Evolutionary conservation across 2,888 invertebrate genomes (phyloP).

Genomic region (Plemyria rubiginata): DNA sequence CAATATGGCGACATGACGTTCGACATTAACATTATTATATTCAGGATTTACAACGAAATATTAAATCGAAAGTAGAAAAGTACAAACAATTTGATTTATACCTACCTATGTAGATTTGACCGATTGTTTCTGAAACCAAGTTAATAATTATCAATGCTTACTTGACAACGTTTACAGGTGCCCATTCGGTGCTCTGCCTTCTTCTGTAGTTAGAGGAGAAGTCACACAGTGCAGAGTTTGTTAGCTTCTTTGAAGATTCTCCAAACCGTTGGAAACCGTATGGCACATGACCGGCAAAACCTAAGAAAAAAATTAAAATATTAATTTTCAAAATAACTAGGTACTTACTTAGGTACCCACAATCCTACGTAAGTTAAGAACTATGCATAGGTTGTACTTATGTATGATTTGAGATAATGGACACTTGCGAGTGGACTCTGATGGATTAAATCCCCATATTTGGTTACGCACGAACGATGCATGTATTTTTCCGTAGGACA

Average conservation of each 20-base stretch:
- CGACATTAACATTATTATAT: too few species aligned
- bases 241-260: slow-evolving; percentile 86
- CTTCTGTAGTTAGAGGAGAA: slow-evolving; percentile 90
- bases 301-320: slow-evolving; percentile 58
- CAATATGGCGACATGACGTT: background rate
- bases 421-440: slow-evolving; percentile 71
- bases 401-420: too few species aligned
- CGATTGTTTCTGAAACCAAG: too few species aligned
- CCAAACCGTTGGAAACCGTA: slow-evolving; percentile 88
- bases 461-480: slow-evolving; percentile 73
- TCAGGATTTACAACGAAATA: too few species aligned
- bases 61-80: too few species aligned
- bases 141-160: slow-evolving; percentile 54
- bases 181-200: slow-evolving; percentile 90
- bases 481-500: slow-evolving; percentile 75
- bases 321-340: background rate
- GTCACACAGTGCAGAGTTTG: slow-evolving; percentile 89
- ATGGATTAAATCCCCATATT: slow-evolving; percentile 78
- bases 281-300: slow-evolving; percentile 88
- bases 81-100: too few species aligned
- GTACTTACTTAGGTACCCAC: background rate
- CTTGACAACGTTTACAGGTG: slow-evolving; percentile 87
- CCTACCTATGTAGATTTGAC: too few species aligned
- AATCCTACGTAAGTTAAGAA: too few species aligned
- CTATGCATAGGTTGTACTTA: too few species aligned